phyloP scores from a whole-genome alignment of 2,797 vertebrate species.

The Acanthornis magna region DNA sequence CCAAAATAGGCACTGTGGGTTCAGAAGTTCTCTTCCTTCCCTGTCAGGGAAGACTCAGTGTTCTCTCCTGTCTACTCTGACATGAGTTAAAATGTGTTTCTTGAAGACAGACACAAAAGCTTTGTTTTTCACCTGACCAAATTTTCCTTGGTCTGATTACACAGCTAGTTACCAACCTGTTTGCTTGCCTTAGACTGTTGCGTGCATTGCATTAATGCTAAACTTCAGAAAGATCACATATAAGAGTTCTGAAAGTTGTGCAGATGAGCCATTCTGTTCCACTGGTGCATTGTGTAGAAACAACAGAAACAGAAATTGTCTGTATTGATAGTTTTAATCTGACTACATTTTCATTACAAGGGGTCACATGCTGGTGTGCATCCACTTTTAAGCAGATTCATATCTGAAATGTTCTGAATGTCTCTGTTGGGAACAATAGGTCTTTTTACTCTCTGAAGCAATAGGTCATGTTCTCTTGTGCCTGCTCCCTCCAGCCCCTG shows the following conservation, averaged over 20 bases:
- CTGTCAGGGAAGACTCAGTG: not conserved
- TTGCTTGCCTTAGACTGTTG: not conserved
- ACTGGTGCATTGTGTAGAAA: not conserved
- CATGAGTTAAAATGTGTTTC: not conserved
- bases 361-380: not conserved
- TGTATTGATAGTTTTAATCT: not conserved
- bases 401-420: not conserved
- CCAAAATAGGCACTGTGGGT: not conserved
- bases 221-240: not conserved
- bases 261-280: fast-evolving
- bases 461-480: fast-evolving
- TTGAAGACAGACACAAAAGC: not conserved
- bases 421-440: not conserved
- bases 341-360: not conserved
- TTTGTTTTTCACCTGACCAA: not conserved
- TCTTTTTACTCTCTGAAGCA: not conserved
- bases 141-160: not conserved
- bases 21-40: not conserved
- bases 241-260: too few species aligned
- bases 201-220: not conserved
- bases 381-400: not conserved
- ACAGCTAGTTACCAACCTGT: not conserved
- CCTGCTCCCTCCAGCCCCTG: not conserved
- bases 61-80: not conserved
- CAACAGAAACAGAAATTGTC: too few species aligned